Conservation (phyloP, 1,140 invertebrate species). For the Danaus melanippus region DNA sequence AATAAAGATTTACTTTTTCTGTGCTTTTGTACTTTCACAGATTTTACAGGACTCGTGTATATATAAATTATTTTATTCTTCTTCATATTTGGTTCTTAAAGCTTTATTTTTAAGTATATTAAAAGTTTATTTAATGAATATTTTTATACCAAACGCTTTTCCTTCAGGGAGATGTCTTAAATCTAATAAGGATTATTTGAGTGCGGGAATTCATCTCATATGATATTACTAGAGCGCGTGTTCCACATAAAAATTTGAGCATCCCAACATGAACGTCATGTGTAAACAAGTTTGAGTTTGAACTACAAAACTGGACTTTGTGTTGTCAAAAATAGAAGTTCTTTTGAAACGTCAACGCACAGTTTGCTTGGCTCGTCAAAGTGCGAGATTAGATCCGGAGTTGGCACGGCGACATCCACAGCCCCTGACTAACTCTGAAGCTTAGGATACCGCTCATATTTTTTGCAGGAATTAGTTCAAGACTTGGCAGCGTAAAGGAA, state of each 20-base stretch:
- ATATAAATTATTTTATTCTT: neutral
- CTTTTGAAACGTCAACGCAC: neutral
- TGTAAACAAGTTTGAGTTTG: conserved; percentile 10
- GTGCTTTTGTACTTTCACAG: neutral
- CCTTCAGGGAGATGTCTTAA: conserved; percentile 7
- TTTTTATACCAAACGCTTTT: neutral
- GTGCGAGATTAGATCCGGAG: conserved; percentile 19
- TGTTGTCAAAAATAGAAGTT: neutral
- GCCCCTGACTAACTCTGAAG: conserved; percentile 13
- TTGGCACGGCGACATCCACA: conserved; percentile 11
- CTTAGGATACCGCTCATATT: conserved; percentile 17
- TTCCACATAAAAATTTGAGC: conserved; percentile 18
- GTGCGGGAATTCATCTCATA: conserved; percentile 9
- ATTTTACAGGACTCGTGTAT: too few species aligned
- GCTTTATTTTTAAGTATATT: too few species aligned
- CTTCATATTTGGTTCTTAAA: neutral
- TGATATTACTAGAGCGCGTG: conserved; percentile 7
- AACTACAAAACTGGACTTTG: neutral
- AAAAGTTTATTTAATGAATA: too few species aligned
- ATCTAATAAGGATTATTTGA: conserved; percentile 12
- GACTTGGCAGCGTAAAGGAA: conserved; percentile 9
- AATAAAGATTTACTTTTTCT: conserved; percentile 2
- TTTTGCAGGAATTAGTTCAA: conserved; percentile 19
- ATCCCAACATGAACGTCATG: conserved; percentile 18
- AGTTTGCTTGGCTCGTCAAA: conserved; percentile 19